Evolutionary conservation across 2,113 vertebrate genomes (phyloP).

Genomic region (Danio rerio): DNA sequence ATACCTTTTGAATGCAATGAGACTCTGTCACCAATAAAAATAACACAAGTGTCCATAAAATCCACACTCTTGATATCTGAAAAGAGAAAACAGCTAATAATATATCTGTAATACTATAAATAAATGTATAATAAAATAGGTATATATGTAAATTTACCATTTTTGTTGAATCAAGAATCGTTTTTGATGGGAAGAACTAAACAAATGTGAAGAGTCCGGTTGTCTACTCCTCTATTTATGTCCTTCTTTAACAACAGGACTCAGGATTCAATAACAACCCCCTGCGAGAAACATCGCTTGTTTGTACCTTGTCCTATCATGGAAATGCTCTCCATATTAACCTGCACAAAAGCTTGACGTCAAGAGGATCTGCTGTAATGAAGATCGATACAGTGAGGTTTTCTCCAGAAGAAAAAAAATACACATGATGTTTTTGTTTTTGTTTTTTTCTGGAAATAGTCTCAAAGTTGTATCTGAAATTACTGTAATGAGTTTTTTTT

Average conservation of each 20-base stretch:
- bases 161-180: constrained; percentile 10
- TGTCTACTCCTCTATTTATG: constrained; percentile 62
- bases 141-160: constrained; percentile 55
- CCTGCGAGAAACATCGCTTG: constrained; percentile 53
- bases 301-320: constrained; percentile 54
- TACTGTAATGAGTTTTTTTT: too few species aligned
- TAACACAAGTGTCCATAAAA: constrained; percentile 64
- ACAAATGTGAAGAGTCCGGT: constrained; percentile 33
- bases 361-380: constrained; percentile 46
- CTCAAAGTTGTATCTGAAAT: too few species aligned
- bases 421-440: too few species aligned
- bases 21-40: constrained; percentile 64
- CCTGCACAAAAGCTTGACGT: constrained; percentile 57
- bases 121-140: not conserved
- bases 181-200: constrained; percentile 12
- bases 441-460: too few species aligned
- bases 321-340: constrained; percentile 68
- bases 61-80: constrained; percentile 59
- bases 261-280: constrained; percentile 68
- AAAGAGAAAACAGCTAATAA: not conserved
- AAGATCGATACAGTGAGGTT: constrained; percentile 50
- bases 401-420: not conserved
- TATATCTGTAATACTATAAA: too few species aligned
- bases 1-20: constrained; percentile 71
- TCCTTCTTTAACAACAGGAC: constrained; percentile 58